Percentiles rank a stretch among this genome's conserved stretches.
phyloP scores from a whole-genome alignment of 2,113 vertebrate genomes.

The Podiceps cristatus region DNA sequence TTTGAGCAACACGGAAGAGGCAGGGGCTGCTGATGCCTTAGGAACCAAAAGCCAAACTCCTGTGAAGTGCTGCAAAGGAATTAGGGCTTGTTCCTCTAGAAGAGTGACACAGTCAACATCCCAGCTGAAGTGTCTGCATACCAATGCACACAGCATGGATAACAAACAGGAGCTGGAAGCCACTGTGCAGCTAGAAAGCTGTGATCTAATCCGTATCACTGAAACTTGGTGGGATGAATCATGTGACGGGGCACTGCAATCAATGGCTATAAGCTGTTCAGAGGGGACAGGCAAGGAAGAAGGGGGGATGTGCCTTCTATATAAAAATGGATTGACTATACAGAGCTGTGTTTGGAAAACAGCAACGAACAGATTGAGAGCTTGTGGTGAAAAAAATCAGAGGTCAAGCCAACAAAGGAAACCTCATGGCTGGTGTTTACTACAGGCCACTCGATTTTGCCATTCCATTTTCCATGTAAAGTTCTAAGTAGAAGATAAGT shows the following conservation, averaged over 20 bases:
- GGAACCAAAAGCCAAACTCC: neutral
- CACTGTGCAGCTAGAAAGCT: neutral
- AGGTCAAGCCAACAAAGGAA: neutral
- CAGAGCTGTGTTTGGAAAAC: neutral
- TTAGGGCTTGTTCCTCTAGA: neutral
- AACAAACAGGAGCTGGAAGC: neutral
- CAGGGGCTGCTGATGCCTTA: neutral
- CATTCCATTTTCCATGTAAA: too few relatives aligned
- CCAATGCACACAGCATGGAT: neutral
- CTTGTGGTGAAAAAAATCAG: neutral
- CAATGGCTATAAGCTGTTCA: neutral
- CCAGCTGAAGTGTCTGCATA: neutral
- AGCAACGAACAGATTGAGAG: accelerated
- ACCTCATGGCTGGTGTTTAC: neutral
- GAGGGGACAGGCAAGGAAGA: neutral
- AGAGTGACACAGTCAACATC: neutral
- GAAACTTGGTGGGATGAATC: neutral
- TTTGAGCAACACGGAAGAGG: neutral
- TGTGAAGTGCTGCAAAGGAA: neutral
- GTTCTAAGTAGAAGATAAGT: too few relatives aligned
- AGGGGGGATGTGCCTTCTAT: accelerated
- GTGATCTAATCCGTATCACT: neutral
- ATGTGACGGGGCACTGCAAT: neutral
- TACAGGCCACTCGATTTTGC: neutral
- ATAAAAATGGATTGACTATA: neutral